A percentile compares a stretch with the other conserved stretches of the same genome.
phyloP scores from a whole-genome alignment of 2,888 invertebrate genomes.

The Tinea pellionella region DNA sequence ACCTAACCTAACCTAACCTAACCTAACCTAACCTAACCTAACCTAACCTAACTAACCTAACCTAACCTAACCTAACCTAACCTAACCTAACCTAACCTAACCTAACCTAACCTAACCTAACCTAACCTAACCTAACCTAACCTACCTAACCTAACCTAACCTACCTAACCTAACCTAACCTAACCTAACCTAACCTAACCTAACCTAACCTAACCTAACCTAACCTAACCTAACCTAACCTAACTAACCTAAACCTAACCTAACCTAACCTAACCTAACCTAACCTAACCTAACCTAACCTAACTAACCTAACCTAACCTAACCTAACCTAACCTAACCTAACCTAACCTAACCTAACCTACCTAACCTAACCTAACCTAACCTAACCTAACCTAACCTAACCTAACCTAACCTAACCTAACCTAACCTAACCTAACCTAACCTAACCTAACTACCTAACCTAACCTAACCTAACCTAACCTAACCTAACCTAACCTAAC shows the following conservation, averaged over 20 bases:
- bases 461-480: slow-evolving; percentile 14
- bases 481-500: slow-evolving; percentile 14
- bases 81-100: too few relatives aligned
- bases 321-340: slow-evolving; percentile 16
- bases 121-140: too few relatives aligned
- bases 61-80: too few relatives aligned
- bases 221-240: slow-evolving; percentile 16
- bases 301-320: slow-evolving; percentile 16
- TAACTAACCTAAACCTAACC: slow-evolving; percentile 16
- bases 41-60: too few relatives aligned
- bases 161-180: too few relatives aligned
- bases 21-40: too few relatives aligned
- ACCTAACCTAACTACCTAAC: slow-evolving; percentile 15
- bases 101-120: too few relatives aligned
- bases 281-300: slow-evolving; percentile 16
- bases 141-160: too few relatives aligned
- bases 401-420: slow-evolving; percentile 15
- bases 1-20: too few relatives aligned
- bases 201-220: slow-evolving; percentile 14
- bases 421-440: slow-evolving; percentile 16
- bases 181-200: too few relatives aligned
- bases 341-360: slow-evolving; percentile 15
- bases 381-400: slow-evolving; percentile 16
- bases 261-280: slow-evolving; percentile 16
- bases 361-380: slow-evolving; percentile 16